Evolutionary conservation across 1,140 invertebrate species (phyloP).

Genomic region (Adelges cooleyi): DNA sequence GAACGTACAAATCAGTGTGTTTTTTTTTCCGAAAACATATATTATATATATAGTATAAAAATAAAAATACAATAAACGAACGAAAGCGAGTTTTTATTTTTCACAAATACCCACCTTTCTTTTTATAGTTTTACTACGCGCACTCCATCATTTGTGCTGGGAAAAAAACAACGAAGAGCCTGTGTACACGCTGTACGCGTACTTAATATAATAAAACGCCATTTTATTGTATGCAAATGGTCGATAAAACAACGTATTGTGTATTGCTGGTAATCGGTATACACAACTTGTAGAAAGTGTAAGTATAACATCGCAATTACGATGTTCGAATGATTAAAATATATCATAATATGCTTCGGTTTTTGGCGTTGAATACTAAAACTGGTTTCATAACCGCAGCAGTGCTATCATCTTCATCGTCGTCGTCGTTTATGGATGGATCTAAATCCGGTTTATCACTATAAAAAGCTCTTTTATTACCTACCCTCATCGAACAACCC

Average conservation of each 20-base stretch:
- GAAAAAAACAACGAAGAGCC: not conserved
- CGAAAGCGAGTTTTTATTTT: constrained; percentile 1
- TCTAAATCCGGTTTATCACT: too few species aligned
- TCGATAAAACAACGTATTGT: not conserved
- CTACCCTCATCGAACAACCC: too few species aligned
- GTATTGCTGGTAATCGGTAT: not conserved
- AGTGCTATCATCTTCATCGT: not conserved
- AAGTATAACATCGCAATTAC: not conserved
- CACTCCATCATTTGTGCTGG: not conserved
- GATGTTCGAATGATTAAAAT: constrained; percentile 5
- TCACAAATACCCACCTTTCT: not conserved
- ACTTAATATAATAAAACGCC: too few species aligned
- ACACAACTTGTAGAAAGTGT: constrained; percentile 10
- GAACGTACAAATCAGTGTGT: too few species aligned
- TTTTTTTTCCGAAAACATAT: too few species aligned
- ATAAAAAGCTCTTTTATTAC: too few species aligned
- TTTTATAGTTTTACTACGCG: not conserved
- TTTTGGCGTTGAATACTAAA: not conserved
- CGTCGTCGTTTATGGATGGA: not conserved
- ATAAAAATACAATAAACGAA: not conserved
- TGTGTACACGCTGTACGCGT: not conserved
- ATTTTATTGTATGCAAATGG: constrained; percentile 24
- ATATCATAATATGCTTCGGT: not conserved
- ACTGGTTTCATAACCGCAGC: not conserved
- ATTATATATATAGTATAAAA: not conserved